Evolutionary conservation across 2,888 invertebrate genomes (phyloP).

Genomic region (Kuschelorhynchus macadamiae): DNA sequence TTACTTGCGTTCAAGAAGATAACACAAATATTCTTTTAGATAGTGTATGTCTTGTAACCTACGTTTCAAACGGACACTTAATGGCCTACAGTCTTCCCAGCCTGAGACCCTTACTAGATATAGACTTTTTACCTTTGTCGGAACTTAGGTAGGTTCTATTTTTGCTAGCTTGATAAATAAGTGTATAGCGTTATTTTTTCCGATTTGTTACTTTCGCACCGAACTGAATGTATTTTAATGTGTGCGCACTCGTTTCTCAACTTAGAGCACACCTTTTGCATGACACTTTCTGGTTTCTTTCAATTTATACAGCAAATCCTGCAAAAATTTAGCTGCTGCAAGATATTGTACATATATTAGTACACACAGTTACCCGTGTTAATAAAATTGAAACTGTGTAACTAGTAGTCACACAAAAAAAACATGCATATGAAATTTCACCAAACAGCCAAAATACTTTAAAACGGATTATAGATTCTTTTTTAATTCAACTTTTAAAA

Average conservation of each 20-base stretch:
- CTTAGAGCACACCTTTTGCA: slow-evolving; percentile 48
- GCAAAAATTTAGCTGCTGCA: slow-evolving; percentile 5
- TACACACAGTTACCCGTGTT: too few relatives aligned
- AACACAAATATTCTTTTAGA: slow-evolving; percentile 74
- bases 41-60: slow-evolving; percentile 94
- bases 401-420: too few relatives aligned
- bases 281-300: slow-evolving; percentile 26
- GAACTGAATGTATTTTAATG: slow-evolving; percentile 33
- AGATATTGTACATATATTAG: too few relatives aligned
- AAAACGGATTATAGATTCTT: too few relatives aligned
- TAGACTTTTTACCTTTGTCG: slow-evolving; percentile 93
- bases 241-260: slow-evolving; percentile 30
- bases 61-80: slow-evolving; percentile 94
- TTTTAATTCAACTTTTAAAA: too few relatives aligned
- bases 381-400: too few relatives aligned
- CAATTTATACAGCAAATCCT: background rate
- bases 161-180: slow-evolving; percentile 2
- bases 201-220: slow-evolving; percentile 32
- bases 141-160: slow-evolving; percentile 88
- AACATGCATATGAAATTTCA: too few relatives aligned
- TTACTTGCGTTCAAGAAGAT: too few relatives aligned
- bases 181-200: slow-evolving; percentile 21
- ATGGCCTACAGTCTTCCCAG: slow-evolving; percentile 96
- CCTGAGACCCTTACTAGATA: slow-evolving; percentile 91
- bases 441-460: too few relatives aligned